phyloP scores from a whole-genome alignment of 1,140 invertebrate genomes.

The Nixonia krombeini region DNA sequence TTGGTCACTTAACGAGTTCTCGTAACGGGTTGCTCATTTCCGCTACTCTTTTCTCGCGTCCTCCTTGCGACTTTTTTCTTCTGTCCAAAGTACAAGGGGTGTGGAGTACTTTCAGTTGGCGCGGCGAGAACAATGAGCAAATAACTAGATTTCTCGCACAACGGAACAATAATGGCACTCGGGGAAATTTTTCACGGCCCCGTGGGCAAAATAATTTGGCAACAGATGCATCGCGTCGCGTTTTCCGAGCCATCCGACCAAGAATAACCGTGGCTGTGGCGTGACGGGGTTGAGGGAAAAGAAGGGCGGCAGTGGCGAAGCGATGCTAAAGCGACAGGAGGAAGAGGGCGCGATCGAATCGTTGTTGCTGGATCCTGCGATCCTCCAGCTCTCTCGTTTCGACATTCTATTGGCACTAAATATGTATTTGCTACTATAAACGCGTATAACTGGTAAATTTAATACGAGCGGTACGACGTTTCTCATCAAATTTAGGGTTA shows the following conservation, averaged over 20 bases:
- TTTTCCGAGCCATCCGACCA: conserved; percentile 68
- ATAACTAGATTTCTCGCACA: conserved; percentile 68
- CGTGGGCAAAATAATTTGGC: conserved; percentile 72
- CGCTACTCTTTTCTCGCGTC: conserved; percentile 20
- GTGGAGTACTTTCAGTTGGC: conserved; percentile 30
- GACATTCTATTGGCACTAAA: no score
- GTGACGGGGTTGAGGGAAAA: conserved; percentile 33
- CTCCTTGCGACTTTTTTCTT: conserved; percentile 10
- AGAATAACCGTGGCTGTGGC: conserved; percentile 59
- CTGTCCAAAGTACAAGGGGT: conserved; percentile 17
- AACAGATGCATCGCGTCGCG: conserved; percentile 69
- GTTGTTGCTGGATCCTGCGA: conserved; percentile 18
- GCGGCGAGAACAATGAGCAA: conserved; percentile 59
- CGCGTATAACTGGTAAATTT: no score
- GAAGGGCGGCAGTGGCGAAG: conserved; percentile 26
- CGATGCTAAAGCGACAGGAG: no score
- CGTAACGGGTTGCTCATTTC: conserved; percentile 38
- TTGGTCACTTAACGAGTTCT: conserved; percentile 31
- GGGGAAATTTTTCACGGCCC: conserved; percentile 69
- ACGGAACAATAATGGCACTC: conserved; percentile 67
- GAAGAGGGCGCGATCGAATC: conserved; percentile 17
- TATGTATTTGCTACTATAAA: no score
- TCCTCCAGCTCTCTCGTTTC: conserved; percentile 26
- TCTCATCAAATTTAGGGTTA: no score
- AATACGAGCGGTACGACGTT: no score